Evolutionary conservation across 2,113 vertebrate species (phyloP).

Genomic region (Herpetotheres cachinnans): DNA sequence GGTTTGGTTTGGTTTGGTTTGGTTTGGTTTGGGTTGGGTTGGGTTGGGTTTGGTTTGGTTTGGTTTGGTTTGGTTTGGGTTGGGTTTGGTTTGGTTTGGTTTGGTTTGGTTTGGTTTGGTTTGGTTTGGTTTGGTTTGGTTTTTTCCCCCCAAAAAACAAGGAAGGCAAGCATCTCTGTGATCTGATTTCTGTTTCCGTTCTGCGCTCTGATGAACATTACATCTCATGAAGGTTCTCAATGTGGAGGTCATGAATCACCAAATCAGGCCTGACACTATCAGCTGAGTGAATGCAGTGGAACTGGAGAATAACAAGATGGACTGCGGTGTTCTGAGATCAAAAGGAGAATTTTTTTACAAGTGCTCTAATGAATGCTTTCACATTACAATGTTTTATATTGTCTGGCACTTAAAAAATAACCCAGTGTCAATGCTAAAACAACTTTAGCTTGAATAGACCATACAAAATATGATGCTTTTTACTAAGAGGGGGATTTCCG

Average conservation of each 20-base stretch:
- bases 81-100: too few relatives aligned
- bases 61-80: too few relatives aligned
- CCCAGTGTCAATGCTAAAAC: background rate
- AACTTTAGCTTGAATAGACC: background rate
- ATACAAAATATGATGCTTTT: background rate
- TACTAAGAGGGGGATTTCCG: background rate
- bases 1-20: background rate
- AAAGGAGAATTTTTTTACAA: background rate
- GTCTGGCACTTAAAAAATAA: background rate
- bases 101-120: background rate
- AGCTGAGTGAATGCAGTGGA: background rate
- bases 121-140: background rate
- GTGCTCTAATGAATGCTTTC: background rate
- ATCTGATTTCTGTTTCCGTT: background rate
- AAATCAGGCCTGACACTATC: background rate
- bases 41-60: too few relatives aligned
- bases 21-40: too few relatives aligned
- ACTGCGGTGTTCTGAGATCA: background rate
- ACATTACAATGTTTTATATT: background rate
- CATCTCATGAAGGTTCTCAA: background rate
- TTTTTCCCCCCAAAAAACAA: background rate
- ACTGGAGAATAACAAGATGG: background rate
- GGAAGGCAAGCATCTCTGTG: background rate
- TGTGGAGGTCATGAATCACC: background rate
- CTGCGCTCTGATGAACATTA: background rate